phyloP scores from a whole-genome alignment of 2,113 vertebrate genomes.

The Gymnocephalus cernua region DNA sequence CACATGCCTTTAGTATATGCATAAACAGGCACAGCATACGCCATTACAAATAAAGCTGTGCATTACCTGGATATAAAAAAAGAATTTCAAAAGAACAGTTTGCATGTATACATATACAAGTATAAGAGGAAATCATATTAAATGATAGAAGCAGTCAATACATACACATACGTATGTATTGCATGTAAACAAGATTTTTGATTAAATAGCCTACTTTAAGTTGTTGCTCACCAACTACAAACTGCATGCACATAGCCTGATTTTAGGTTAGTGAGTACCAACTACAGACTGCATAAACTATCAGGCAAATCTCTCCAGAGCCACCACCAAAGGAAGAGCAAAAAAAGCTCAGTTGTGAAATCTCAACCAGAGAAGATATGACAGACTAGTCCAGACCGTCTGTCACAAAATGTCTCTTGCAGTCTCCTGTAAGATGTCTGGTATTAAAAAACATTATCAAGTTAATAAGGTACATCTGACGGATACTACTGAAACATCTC shows the following conservation, averaged over 20 bases:
- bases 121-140: not conserved
- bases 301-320: constrained; percentile 55
- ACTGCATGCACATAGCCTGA: constrained; percentile 49
- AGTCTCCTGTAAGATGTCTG: constrained; percentile 1
- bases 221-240: constrained; percentile 45
- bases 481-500: not conserved
- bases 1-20: not conserved
- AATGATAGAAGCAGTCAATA: not conserved
- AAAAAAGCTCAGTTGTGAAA: constrained; percentile 15
- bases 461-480: constrained; percentile 5
- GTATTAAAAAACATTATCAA: constrained; percentile 5
- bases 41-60: not conserved
- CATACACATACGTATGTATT: not conserved
- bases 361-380: constrained; percentile 25
- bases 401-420: constrained; percentile 27
- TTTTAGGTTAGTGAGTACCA: constrained; percentile 44
- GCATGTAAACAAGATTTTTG: constrained; percentile 24
- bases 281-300: constrained; percentile 61
- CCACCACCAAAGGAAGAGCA: constrained; percentile 24
- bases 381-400: constrained; percentile 26
- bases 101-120: not conserved
- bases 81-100: not conserved
- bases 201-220: constrained; percentile 46
- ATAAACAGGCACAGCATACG: not conserved
- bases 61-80: not conserved